Base-by-base conservation (phyloP, 2,797 vertebrate genomes). In the Streptopelia turtur region DNA sequence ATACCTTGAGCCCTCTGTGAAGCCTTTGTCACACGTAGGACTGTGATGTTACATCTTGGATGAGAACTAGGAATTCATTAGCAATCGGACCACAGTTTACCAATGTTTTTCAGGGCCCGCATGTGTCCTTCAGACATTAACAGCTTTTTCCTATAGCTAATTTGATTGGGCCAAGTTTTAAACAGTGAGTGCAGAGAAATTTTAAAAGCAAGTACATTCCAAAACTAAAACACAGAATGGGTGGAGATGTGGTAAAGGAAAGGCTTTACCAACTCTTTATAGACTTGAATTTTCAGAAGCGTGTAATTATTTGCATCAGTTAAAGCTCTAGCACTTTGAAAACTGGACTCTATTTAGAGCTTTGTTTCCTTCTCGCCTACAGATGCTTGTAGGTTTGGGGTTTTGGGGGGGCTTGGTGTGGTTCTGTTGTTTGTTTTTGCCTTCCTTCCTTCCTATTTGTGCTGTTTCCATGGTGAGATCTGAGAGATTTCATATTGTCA, bases 71-170 rank as follows among this genome's bases (percentile, higher is more conserved):
- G 94, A 95, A 92, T 95, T 94, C 87, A 65, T 95, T 91, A 94
- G 86, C 71, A 95, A 45, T 83, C 80, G 61, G 64, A 78, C 86
- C n/a, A 61, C 66, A 60, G 41, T 92, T 77, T 92, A 57, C 78
- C 6, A 4, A 37, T 68, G 57, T 50, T 78, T 87, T 94, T 91
- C 49, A 76, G 53, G 45, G 45, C 30, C 33, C 2, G 8, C 49
- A 55, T 68, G 68, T 80, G 45, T 94, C 56, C 60, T 71, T 95
- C 88, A 95, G 95, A 94, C 93, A 79, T 94, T 94, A 94, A 87
- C 86, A 87, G 81, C 71, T 95, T 97, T 97, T 97, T 95, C 96
- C 96, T 94, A 92, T 52, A 89, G 71, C 68, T 79, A 80, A 85
- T 90, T 93, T 64, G 49, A 87, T 83, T 92, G 82, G 47, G 57